These are phyloP conservation scores for Littorina saxatilis DNA, from an alignment of 1,140 invertebrate genomes.

Conservation along the genomic window DNA sequence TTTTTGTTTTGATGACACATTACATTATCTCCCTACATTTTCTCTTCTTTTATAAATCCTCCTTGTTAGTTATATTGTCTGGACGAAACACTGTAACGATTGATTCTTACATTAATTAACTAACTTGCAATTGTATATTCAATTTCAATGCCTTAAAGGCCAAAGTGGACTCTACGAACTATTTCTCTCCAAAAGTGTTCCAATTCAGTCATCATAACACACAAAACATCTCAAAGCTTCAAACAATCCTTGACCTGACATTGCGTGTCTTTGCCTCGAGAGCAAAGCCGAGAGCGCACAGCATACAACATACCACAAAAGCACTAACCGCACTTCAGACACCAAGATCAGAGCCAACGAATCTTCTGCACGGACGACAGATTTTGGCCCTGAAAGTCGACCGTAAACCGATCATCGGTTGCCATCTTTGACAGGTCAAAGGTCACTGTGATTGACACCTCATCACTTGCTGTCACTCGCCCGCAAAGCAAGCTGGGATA, in stretches of 20 bases:
- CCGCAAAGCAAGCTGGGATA: background rate
- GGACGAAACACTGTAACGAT: too few species aligned
- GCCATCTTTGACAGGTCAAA: conserved; percentile 31
- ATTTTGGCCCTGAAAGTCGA: background rate
- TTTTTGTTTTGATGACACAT: too few species aligned
- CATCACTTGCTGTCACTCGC: conserved; percentile 9
- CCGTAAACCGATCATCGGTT: conserved; percentile 17
- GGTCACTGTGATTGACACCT: conserved; percentile 26
- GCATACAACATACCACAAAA: background rate
- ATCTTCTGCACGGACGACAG: background rate
- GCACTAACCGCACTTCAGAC: background rate
- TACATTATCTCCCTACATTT: too few species aligned
- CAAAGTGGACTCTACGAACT: background rate
- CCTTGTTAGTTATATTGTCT: too few species aligned
- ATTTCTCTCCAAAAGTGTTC: background rate
- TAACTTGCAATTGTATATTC: too few species aligned
- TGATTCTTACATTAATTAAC: too few species aligned
- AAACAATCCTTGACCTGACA: background rate
- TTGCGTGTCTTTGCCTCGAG: background rate
- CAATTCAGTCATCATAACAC: background rate
- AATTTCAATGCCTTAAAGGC: too few species aligned
- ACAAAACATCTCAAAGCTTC: background rate
- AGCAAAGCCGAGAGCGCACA: background rate
- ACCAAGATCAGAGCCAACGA: background rate
- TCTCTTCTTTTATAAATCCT: too few species aligned